Conservation (phyloP, 2,888 invertebrate genomes). For the Drosophila ustulata region DNA sequence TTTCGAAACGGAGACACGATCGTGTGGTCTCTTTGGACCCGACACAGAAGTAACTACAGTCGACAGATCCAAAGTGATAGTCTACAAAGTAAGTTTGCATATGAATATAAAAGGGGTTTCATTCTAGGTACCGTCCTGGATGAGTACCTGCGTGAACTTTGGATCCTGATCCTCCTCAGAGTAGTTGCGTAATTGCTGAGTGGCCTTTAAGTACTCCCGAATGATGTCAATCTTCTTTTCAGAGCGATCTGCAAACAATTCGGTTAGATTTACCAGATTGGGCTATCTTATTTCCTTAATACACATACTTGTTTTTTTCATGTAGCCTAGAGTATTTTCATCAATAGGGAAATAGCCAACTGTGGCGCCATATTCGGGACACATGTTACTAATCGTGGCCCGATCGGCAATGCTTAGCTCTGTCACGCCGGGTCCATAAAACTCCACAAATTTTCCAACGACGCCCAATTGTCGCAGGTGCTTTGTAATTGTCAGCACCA, state of each 20-base stretch:
- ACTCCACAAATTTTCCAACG: slow-evolving; percentile 99
- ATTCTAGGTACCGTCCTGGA: neutral
- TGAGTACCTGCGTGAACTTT: slow-evolving; percentile 88
- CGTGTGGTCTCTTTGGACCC: slow-evolving; percentile 98
- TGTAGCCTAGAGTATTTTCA: slow-evolving; percentile 91
- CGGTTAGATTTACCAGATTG: neutral
- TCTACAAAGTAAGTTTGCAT: slow-evolving; percentile 46
- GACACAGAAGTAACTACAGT: slow-evolving; percentile 97
- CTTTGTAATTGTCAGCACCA: slow-evolving; percentile 98
- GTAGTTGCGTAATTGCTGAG: slow-evolving; percentile 94
- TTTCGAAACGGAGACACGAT: slow-evolving; percentile 94
- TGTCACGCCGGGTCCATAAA: slow-evolving; percentile 97
- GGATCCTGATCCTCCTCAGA: slow-evolving; percentile 91
- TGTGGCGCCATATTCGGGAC: slow-evolving; percentile 99
- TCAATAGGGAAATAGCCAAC: slow-evolving; percentile 98
- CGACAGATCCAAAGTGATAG: slow-evolving; percentile 90
- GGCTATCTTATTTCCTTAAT: neutral
- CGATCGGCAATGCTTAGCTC: slow-evolving; percentile 97
- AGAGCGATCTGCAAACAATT: slow-evolving; percentile 89
- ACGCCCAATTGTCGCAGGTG: slow-evolving; percentile 96
- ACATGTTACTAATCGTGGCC: slow-evolving; percentile 99
- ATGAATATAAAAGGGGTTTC: neutral
- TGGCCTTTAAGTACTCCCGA: slow-evolving; percentile 92
- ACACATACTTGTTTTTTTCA: slow-evolving; percentile 91
- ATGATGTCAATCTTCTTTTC: slow-evolving; percentile 91